Percentiles rank a stretch among this genome's conserved stretches.
These are phyloP conservation scores for Campylomormyrus numenius DNA, from an alignment of 2,113 vertebrate species.

Conservation along the genomic window DNA sequence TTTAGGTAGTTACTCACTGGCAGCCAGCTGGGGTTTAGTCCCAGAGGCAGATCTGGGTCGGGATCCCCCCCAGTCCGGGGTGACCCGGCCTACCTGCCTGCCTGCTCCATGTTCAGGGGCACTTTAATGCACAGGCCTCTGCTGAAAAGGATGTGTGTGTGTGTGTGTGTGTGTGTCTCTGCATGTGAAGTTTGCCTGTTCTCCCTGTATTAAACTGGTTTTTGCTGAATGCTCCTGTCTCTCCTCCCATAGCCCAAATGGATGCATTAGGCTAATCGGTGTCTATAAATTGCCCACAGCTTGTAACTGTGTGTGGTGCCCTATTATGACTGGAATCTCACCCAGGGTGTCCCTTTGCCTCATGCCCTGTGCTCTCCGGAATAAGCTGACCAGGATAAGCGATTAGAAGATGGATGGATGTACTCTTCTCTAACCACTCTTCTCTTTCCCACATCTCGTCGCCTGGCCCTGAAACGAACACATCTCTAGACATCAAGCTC, in stretches of 20 bases:
- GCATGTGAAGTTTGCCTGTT: no score
- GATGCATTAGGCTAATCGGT: neutral
- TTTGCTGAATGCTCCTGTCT: neutral
- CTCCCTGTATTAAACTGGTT: neutral
- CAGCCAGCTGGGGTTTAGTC: neutral
- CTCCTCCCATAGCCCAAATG: neutral
- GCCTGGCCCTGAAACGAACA: neutral
- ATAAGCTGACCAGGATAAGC: neutral
- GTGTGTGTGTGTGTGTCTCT: no score
- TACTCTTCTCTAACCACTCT: neutral
- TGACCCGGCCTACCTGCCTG: no score
- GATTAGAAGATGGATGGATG: neutral
- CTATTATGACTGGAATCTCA: neutral
- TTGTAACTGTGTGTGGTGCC: neutral
- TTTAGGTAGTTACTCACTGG: neutral
- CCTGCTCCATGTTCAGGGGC: no score
- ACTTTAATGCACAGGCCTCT: no score
- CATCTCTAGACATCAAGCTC: constrained; percentile 64
- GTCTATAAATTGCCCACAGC: neutral
- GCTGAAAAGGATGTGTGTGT: no score
- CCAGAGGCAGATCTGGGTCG: neutral
- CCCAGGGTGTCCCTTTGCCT: neutral
- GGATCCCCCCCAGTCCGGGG: no score
- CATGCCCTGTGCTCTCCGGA: neutral
- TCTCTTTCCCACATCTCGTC: neutral